Percentiles rank a stretch among this genome's conserved stretches.
phyloP scores from a whole-genome alignment of 2,888 invertebrate genomes.

The Standfussiana lucernea region DNA sequence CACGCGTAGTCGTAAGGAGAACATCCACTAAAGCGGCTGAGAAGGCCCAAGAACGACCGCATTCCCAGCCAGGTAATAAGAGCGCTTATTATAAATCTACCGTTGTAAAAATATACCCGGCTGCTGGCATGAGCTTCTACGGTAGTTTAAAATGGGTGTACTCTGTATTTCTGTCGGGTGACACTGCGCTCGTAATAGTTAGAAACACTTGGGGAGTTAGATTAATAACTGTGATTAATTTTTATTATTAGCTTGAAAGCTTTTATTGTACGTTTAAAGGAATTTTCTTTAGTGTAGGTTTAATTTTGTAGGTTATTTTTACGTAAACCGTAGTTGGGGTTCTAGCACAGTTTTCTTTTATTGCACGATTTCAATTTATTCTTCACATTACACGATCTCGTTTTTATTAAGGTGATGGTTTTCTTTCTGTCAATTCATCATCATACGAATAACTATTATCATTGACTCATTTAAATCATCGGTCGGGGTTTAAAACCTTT shows the following conservation, averaged over 20 bases:
- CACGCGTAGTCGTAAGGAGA: constrained; percentile 91
- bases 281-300: constrained; percentile 66
- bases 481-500: constrained; percentile 60
- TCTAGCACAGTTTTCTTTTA: constrained; percentile 80
- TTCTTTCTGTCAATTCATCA: constrained; percentile 65
- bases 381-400: constrained; percentile 75
- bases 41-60: constrained; percentile 91
- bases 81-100: constrained; percentile 85
- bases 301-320: constrained; percentile 72
- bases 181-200: constrained; percentile 83
- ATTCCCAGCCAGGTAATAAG: constrained; percentile 91
- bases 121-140: constrained; percentile 86
- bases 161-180: constrained; percentile 78
- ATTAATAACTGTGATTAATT: constrained; percentile 68
- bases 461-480: constrained; percentile 53
- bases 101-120: constrained; percentile 82
- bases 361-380: constrained; percentile 82
- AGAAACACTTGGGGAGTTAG: constrained; percentile 64
- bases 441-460: constrained; percentile 56
- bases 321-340: constrained; percentile 77
- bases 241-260: constrained; percentile 66
- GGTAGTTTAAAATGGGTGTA: constrained; percentile 81
- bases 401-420: constrained; percentile 81
- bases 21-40: constrained; percentile 91
- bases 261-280: constrained; percentile 59